Evolutionary conservation across 2,888 invertebrate species (phyloP), one percentile per base, ranked within the genome.

Genomic region (Apamea anceps): DNA sequence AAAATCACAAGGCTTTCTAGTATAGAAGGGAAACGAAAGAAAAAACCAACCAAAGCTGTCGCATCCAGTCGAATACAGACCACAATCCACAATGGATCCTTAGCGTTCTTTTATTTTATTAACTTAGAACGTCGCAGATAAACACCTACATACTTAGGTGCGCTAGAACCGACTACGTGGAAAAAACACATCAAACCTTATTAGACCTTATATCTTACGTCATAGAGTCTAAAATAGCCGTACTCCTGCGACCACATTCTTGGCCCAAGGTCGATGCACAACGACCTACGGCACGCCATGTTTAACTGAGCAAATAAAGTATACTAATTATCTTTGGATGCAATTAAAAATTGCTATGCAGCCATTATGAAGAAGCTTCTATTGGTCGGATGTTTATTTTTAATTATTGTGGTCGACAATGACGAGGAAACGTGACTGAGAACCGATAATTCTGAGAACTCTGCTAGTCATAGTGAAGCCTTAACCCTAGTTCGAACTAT

Each of bases 221-320:
- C 87, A 91, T 91, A 91, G 91, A 91, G 91, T 87, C 89, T 88
- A 90, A 91, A 90, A 88, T 90, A 91, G 90, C 82, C 82, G 86
- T 80, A 85, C 79, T 72, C 74, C 66, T 28, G 48, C 65, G 86
- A 90, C 91, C 91, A 92, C 96, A 95, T 96, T 95, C 95, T 93
- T 92, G 65, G 82, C 28, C 88, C 95, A 95, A 96, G 96, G 95
- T 92, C 93, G 93, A 93, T 93, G 95, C 92, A 93, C 94, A 94
- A 91, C 91, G 92, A 89, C 90, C 90, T 89, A 91, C 90, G 89
- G 84, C 87, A 87, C 91, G 90, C 85, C 84, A 90, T 89, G 89
- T 88, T 89, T 85, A 89, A 88, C 80, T 88, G 88, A 85, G 90
- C 89, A 92, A 91, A 91, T 91, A 91, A 91, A 91, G 81, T 87